A percentile compares a stretch with the other conserved stretches of the same genome.
Evolutionary conservation across 1,140 invertebrate species (phyloP).

Genomic region (Amphibalanus amphitrite): DNA sequence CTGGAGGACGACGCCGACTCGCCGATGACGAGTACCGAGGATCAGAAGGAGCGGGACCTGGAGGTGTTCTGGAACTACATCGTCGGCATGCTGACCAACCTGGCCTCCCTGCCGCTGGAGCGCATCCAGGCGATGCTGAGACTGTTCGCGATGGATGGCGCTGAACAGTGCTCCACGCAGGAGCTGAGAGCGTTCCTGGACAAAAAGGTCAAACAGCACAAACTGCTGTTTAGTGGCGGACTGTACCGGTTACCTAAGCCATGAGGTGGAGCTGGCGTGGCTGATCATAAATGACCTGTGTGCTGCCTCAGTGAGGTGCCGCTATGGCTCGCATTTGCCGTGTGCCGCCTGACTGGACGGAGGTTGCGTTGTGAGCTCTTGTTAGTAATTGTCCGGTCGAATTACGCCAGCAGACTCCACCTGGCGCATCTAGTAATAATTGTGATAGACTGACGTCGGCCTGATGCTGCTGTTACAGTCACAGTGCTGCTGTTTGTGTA

Average conservation of each 20-base stretch:
- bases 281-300: too few relatives aligned
- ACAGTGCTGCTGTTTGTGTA: too few relatives aligned
- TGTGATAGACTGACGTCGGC: too few relatives aligned
- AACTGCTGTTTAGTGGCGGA: constrained; percentile 62
- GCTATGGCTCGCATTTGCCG: too few relatives aligned
- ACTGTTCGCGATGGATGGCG: constrained; percentile 77
- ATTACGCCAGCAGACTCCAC: too few relatives aligned
- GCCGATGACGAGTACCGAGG: constrained; percentile 78
- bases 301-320: too few relatives aligned
- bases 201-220: constrained; percentile 76
- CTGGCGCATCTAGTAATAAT: too few relatives aligned
- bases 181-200: constrained; percentile 80
- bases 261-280: constrained; percentile 5
- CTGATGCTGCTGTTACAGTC: too few relatives aligned
- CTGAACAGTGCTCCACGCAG: constrained; percentile 61
- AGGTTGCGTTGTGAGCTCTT: too few relatives aligned
- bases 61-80: constrained; percentile 94
- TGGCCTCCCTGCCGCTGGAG: constrained; percentile 79
- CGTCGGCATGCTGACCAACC: constrained; percentile 87
- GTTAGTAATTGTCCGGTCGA: too few relatives aligned
- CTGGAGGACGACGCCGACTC: constrained; percentile 81
- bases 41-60: constrained; percentile 82
- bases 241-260: constrained; percentile 67
- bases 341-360: too few relatives aligned
- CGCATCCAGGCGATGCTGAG: constrained; percentile 92